Conservation (phyloP, 1,140 invertebrate genomes). For the Drosophila truncata region DNA sequence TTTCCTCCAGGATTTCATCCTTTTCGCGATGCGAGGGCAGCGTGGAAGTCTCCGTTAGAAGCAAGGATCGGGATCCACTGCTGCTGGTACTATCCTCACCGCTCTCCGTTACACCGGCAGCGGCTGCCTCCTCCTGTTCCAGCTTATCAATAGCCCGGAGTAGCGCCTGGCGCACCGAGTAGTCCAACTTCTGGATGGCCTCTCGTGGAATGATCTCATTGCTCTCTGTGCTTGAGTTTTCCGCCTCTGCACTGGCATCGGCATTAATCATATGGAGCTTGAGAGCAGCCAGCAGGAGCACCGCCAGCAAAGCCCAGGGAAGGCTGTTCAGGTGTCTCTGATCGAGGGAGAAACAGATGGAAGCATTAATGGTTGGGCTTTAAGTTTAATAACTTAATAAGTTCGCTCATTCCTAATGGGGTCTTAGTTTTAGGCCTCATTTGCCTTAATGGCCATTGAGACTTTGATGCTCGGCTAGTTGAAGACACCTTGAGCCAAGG, state of each 20-base stretch:
- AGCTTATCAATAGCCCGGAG: conserved; percentile 89
- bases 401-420: conserved; percentile 19
- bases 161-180: conserved; percentile 89
- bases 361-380: conserved; percentile 38
- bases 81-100: conserved; percentile 23
- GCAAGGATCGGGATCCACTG: conserved; percentile 15
- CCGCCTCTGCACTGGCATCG: conserved; percentile 66
- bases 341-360: conserved; percentile 6
- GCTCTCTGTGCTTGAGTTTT: conserved; percentile 84
- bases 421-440: conserved; percentile 63
- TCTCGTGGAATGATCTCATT: conserved; percentile 86
- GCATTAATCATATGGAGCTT: conserved; percentile 55
- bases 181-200: conserved; percentile 88
- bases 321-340: conserved; percentile 68
- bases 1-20: conserved; percentile 82
- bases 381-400: conserved; percentile 65
- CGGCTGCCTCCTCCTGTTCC: conserved; percentile 86
- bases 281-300: conserved; percentile 58
- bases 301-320: conserved; percentile 64
- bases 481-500: conserved; percentile 32
- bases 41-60: conserved; percentile 36
- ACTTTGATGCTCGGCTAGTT: conserved; percentile 30
- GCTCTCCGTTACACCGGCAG: conserved; percentile 62
- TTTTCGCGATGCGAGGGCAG: conserved; percentile 60
- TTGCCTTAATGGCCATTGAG: conserved; percentile 50